These are phyloP conservation scores for Atopsyche davidsoni DNA, from an alignment of 1,140 invertebrate species.

Conservation along the genomic window DNA sequence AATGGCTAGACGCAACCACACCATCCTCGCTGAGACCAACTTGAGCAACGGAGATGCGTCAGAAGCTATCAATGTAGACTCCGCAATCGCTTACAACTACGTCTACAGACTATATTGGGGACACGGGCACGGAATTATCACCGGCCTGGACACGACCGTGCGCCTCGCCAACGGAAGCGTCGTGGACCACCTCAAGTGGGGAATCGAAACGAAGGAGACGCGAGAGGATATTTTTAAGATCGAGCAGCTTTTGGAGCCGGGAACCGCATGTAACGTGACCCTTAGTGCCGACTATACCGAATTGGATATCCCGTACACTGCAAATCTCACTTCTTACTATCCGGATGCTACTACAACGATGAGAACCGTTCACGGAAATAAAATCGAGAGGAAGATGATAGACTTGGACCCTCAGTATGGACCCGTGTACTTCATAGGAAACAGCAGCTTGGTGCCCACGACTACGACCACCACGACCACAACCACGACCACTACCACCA, in stretches of 20 bases:
- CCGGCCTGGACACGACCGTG: slow-evolving; percentile 65
- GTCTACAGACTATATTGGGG: slow-evolving; percentile 69
- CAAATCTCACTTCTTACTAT: slow-evolving; percentile 63
- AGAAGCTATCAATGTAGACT: slow-evolving; percentile 52
- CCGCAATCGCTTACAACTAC: slow-evolving; percentile 63
- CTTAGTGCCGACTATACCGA: slow-evolving; percentile 64
- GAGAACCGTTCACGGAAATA: slow-evolving; percentile 51
- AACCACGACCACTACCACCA: slow-evolving; percentile 59
- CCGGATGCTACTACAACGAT: slow-evolving; percentile 50
- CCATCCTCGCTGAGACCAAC: slow-evolving; percentile 53
- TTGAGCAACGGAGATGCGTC: slow-evolving; percentile 56
- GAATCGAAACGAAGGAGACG: slow-evolving; percentile 51
- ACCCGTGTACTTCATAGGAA: slow-evolving; percentile 65
- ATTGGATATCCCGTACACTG: slow-evolving; percentile 65
- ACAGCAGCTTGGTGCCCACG: slow-evolving; percentile 68
- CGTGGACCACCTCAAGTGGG: slow-evolving; percentile 62
- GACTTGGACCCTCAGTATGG: slow-evolving; percentile 63
- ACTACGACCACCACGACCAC: slow-evolving; percentile 68
- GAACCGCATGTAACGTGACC: slow-evolving; percentile 73
- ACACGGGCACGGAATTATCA: slow-evolving; percentile 66
- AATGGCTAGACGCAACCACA: slow-evolving; percentile 47
- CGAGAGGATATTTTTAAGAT: slow-evolving; percentile 55
- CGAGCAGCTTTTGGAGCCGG: slow-evolving; percentile 58
- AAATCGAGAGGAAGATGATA: slow-evolving; percentile 57
- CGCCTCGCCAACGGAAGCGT: slow-evolving; percentile 51